Base-by-base conservation (phyloP, 2,113 vertebrate species). In the Lanius collurio region DNA sequence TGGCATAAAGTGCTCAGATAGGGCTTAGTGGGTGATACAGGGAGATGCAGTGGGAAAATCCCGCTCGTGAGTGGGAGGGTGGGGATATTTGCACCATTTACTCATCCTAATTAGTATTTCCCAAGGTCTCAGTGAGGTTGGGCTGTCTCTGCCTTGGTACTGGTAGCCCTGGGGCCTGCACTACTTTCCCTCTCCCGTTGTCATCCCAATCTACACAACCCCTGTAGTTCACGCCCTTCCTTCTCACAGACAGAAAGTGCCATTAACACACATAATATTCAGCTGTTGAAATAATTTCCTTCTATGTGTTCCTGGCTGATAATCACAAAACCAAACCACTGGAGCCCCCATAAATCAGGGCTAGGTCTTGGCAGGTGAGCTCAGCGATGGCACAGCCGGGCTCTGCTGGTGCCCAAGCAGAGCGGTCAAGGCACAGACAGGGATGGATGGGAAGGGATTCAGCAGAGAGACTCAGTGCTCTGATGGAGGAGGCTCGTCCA, bases 1-100 rank as follows among this genome's bases (percentile, higher is more conserved):
- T 12, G 21, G 27, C 7, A 4, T 0, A 10, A 16, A 4, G 12
- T 0, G 19, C 49, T 33, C 1, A 0, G 15, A 20, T 9, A 35
- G 55, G 50, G 37, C 35, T 73, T 9, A 5, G 2, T 5, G 31
- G 31, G 47, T 5, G 24, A 7, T 4, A 9, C 2, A 12, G 47
- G 60, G 24, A 74, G 55, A 44, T 2, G 22, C 31, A 13, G 41
- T 0, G 39, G 53, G 35, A 9, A 68, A 63, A 33, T 16, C 5
- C 42, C 0, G 2, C 24, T 41, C 0, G 0, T 10, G 60, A 35
- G 16, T 0, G 1, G 52, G 28, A 31, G 63, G 15, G 10, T 11
- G 57, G 41, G 50, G 20, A 20, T 1, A 39, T 53, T 4, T 33
- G 15, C 19, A 19, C 30, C 56, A 27, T 49, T 56, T 33, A 46